These are phyloP conservation scores for Bagarius yarrelli DNA, from an alignment of 2,113 vertebrate genomes.

Conservation along the genomic window DNA sequence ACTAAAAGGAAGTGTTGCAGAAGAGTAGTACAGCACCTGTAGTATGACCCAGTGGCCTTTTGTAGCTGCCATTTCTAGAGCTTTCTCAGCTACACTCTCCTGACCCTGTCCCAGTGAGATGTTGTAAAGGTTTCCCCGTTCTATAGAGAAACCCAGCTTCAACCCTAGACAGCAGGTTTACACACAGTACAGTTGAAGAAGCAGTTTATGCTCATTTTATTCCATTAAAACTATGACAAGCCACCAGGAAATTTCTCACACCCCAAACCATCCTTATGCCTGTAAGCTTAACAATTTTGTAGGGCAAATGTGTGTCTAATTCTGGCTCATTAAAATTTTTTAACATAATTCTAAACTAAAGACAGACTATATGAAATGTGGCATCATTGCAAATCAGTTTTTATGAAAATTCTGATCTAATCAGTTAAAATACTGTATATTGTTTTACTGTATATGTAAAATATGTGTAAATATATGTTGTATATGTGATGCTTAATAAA, in stretches of 20 bases:
- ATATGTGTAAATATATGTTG: too few species aligned
- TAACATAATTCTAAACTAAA: neutral
- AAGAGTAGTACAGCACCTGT: conserved; percentile 61
- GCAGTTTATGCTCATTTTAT: neutral
- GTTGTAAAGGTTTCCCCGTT: conserved; percentile 77
- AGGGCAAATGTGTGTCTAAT: neutral
- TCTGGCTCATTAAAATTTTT: neutral
- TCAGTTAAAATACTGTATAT: too few species aligned
- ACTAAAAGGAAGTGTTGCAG: neutral
- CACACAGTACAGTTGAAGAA: neutral
- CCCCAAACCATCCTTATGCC: neutral
- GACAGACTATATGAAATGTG: too few species aligned
- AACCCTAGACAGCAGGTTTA: conserved; percentile 64
- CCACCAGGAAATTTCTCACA: neutral
- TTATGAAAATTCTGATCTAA: too few species aligned
- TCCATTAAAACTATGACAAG: neutral
- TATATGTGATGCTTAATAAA: too few species aligned
- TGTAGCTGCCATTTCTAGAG: conserved; percentile 66
- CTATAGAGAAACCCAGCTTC: conserved; percentile 77
- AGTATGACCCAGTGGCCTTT: conserved; percentile 79
- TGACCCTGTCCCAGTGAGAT: conserved; percentile 80
- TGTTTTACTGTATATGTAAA: too few species aligned
- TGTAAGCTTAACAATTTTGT: neutral
- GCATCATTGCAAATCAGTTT: too few species aligned
- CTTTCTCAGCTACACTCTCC: conserved; percentile 72